Percentiles rank a stretch among this genome's conserved stretches.
phyloP scores from a whole-genome alignment of 2,888 invertebrate genomes.

The Coleophora flavipennella region DNA sequence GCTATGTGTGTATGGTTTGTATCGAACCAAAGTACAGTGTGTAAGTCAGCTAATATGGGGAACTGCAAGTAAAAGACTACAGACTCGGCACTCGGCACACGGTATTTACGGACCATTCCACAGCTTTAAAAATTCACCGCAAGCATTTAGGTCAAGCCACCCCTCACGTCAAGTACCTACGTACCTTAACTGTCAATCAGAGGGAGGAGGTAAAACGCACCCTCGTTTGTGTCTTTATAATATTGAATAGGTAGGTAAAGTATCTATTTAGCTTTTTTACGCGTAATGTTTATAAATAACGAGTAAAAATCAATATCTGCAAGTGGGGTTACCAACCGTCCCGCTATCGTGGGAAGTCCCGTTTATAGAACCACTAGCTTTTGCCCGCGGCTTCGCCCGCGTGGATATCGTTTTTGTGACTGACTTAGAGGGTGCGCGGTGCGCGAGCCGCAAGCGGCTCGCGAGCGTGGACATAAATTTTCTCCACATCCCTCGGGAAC shows the following conservation, averaged over 20 bases:
- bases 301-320: not conserved
- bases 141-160: constrained; percentile 10
- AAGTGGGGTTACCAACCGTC: too few relatives aligned
- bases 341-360: too few relatives aligned
- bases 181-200: constrained; percentile 1
- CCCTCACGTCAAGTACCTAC: constrained; percentile 4
- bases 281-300: not conserved
- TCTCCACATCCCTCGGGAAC: too few relatives aligned
- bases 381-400: too few relatives aligned
- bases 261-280: not conserved
- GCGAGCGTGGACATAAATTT: too few relatives aligned
- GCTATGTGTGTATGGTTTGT: too few relatives aligned
- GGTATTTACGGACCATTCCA: constrained; percentile 15
- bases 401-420: too few relatives aligned
- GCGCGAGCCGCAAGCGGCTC: too few relatives aligned
- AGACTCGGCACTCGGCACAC: not conserved
- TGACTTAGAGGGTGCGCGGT: too few relatives aligned
- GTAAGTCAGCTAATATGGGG: constrained; percentile 6
- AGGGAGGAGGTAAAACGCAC: not conserved
- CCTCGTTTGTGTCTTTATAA: not conserved
- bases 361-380: too few relatives aligned
- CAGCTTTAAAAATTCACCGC: constrained; percentile 11
- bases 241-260: not conserved
- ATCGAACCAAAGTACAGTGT: too few relatives aligned
- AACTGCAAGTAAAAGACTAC: constrained; percentile 11